Conservation (phyloP, 2,888 invertebrate genomes). For the Dusona sp. region DNA sequence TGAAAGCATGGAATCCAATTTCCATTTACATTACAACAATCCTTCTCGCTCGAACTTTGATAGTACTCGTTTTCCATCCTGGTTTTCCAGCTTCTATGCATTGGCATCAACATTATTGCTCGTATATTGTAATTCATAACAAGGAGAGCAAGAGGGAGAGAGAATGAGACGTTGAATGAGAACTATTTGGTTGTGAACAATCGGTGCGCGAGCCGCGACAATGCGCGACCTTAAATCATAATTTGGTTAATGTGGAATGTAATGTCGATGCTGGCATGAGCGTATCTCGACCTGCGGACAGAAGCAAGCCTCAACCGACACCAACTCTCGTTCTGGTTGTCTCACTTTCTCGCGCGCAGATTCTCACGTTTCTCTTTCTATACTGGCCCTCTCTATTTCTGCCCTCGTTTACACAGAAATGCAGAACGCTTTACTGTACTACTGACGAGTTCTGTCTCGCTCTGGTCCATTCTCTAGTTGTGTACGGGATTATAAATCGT, state of each 20-base stretch:
- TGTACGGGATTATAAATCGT: slow-evolving; percentile 82
- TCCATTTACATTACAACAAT: slow-evolving; percentile 9
- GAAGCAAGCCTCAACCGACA: slow-evolving; percentile 68
- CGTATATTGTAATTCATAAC: slow-evolving; percentile 82
- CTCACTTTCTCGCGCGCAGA: slow-evolving; percentile 69
- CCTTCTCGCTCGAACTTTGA: slow-evolving; percentile 19
- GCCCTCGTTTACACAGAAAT: slow-evolving; percentile 51
- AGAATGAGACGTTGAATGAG: slow-evolving; percentile 75
- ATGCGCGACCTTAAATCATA: slow-evolving; percentile 84
- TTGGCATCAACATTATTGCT: slow-evolving; percentile 81
- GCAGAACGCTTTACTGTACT: slow-evolving; percentile 56
- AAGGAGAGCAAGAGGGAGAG: slow-evolving; percentile 65
- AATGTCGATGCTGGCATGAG: slow-evolving; percentile 82
- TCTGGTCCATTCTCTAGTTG: slow-evolving; percentile 71
- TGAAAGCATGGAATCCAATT: not conserved
- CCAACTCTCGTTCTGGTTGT: slow-evolving; percentile 65
- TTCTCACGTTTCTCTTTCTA: slow-evolving; percentile 57
- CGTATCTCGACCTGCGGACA: slow-evolving; percentile 79
- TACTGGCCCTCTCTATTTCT: slow-evolving; percentile 52
- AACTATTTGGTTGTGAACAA: slow-evolving; percentile 82
- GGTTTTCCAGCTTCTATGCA: slow-evolving; percentile 51
- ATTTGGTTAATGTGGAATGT: slow-evolving; percentile 84
- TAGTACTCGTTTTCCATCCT: slow-evolving; percentile 36
- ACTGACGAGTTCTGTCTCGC: slow-evolving; percentile 66
- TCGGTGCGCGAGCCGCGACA: slow-evolving; percentile 79